Conservation (phyloP, 2,113 vertebrate genomes). For the Chaenogobius annularis region DNA sequence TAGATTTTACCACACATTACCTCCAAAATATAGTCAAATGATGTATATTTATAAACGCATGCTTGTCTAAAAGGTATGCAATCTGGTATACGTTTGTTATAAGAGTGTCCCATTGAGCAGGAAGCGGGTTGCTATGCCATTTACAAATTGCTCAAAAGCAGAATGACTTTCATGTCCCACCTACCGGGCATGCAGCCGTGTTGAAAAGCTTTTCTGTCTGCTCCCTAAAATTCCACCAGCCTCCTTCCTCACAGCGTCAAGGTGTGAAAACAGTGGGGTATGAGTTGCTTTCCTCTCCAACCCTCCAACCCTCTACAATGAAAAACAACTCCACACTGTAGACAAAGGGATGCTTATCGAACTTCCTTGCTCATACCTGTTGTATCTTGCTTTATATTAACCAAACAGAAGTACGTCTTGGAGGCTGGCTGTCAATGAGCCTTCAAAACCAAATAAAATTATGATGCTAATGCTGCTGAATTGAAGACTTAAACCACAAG, state of each 20-base stretch:
- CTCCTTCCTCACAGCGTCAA: not conserved
- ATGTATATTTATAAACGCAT: not conserved
- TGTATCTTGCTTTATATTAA: conserved; percentile 8
- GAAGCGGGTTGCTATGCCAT: not conserved
- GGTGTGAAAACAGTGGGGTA: conserved; percentile 18
- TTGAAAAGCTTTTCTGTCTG: conserved; percentile 4
- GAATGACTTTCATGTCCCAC: not conserved
- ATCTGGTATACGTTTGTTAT: not conserved
- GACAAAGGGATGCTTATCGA: conserved; percentile 37
- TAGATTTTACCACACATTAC: not conserved
- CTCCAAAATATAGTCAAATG: not conserved
- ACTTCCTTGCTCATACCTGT: conserved; percentile 44
- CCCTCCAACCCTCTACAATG: conserved; percentile 2
- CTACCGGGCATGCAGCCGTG: not conserved
- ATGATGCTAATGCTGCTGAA: too few species aligned
- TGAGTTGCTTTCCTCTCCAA: conserved; percentile 1
- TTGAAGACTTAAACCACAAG: too few species aligned
- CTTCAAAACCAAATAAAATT: too few species aligned
- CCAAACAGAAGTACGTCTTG: conserved; percentile 10
- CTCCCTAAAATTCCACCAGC: not conserved
- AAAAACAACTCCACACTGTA: conserved; percentile 22
- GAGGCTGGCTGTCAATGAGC: not conserved
- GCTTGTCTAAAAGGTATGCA: not conserved
- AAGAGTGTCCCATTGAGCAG: not conserved
- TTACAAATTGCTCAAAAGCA: conserved; percentile 1